Evolutionary conservation across 1,140 invertebrate genomes (phyloP).

Genomic region (Anthonomus grandis): DNA sequence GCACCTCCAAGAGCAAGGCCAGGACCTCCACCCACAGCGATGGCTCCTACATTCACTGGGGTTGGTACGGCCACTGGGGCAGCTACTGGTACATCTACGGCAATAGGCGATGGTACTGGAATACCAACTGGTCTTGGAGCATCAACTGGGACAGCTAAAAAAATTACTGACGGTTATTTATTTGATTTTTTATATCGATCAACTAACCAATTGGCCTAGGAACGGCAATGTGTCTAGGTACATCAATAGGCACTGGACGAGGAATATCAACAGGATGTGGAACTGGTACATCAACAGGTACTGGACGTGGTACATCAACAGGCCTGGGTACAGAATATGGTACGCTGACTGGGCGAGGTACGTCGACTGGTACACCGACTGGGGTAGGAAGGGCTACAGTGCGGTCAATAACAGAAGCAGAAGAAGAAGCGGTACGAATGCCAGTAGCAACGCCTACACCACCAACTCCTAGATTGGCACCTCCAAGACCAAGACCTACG

Average conservation of each 20-base stretch:
- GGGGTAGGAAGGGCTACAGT: constrained; percentile 19
- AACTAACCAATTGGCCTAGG: constrained; percentile 16
- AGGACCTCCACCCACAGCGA: constrained; percentile 6
- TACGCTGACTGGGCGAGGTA: constrained; percentile 15
- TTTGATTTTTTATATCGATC: neutral
- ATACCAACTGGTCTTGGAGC: constrained; percentile 14
- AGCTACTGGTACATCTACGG: constrained; percentile 18
- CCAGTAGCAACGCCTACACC: constrained; percentile 5
- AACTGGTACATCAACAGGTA: constrained; percentile 25
- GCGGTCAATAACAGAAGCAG: constrained; percentile 15
- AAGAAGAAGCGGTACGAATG: constrained; percentile 10
- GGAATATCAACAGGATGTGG: constrained; percentile 39
- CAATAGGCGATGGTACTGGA: constrained; percentile 10
- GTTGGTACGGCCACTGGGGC: constrained; percentile 17
- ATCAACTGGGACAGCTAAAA: constrained; percentile 19
- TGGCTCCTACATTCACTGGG: constrained; percentile 11
- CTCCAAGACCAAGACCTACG: constrained; percentile 6
- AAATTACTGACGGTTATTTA: neutral
- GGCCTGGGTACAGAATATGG: constrained; percentile 16
- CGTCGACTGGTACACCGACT: constrained; percentile 7
- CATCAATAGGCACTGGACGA: constrained; percentile 35
- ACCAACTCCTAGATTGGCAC: neutral
- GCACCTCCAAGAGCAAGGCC: constrained; percentile 8
- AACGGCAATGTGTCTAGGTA: constrained; percentile 22
- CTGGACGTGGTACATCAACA: constrained; percentile 14